Conservation (phyloP, 2,888 invertebrate species). For the Platycheirus albimanus region DNA sequence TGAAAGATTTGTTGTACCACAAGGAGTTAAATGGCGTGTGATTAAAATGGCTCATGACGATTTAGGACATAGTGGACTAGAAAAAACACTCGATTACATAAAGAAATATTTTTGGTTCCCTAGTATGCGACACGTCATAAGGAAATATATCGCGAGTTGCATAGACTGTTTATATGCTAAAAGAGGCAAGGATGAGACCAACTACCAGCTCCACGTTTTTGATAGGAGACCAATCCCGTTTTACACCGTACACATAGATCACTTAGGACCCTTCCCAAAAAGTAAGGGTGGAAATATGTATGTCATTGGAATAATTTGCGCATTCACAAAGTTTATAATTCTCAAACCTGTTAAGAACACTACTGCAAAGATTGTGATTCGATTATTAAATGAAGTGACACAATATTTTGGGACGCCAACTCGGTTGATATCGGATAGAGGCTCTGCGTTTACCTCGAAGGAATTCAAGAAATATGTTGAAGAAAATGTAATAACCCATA, state of each 20-base stretch:
- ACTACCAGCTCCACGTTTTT: not conserved
- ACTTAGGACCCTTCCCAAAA: conserved; percentile 44
- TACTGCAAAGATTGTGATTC: conserved; percentile 20
- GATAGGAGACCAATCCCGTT: conserved; percentile 52
- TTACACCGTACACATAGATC: conserved; percentile 39
- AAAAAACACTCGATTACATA: too few relatives aligned
- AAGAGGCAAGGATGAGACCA: not conserved
- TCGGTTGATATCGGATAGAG: conserved; percentile 73
- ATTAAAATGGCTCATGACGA: too few relatives aligned
- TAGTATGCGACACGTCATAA: not conserved
- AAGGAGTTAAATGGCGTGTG: too few relatives aligned
- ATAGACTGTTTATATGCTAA: not conserved
- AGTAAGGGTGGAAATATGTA: conserved; percentile 20
- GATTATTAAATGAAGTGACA: conserved; percentile 17
- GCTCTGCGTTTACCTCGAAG: conserved; percentile 73
- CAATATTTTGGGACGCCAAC: conserved; percentile 72
- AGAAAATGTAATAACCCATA: conserved; percentile 68
- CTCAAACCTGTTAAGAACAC: conserved; percentile 39
- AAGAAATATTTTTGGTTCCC: too few relatives aligned
- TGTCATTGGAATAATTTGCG: conserved; percentile 20
- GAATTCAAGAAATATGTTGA: conserved; percentile 67
- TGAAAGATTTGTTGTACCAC: too few relatives aligned
- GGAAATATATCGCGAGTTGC: not conserved
- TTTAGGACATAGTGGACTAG: too few relatives aligned
- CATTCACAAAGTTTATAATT: conserved; percentile 51